Percentiles rank a stretch among this genome's conserved stretches.
These are phyloP conservation scores for Slavum lentiscoides DNA, from an alignment of 2,888 invertebrate genomes.

Conservation along the genomic window DNA sequence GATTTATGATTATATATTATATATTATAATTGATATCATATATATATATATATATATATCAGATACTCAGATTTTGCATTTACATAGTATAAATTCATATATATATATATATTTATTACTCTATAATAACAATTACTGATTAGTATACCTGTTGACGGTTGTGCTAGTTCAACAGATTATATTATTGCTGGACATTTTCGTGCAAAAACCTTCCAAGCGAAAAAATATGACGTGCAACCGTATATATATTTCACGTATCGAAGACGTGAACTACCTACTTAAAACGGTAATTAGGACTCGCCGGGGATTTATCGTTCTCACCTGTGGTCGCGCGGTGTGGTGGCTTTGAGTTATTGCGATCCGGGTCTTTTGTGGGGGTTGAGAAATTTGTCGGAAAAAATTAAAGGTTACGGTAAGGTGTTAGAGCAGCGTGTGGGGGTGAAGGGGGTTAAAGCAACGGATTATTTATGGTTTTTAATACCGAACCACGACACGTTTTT, in stretches of 20 bases:
- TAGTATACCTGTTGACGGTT: too few species aligned
- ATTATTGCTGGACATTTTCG: too few species aligned
- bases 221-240: neutral
- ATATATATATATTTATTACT: too few species aligned
- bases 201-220: neutral
- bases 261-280: conserved; percentile 42
- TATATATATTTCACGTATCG: conserved; percentile 21
- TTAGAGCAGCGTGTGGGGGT: too few species aligned
- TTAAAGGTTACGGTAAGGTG: conserved; percentile 27
- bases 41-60: too few species aligned
- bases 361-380: conserved; percentile 2
- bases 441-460: conserved; percentile 18
- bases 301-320: conserved; percentile 46
- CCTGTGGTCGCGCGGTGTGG: conserved; percentile 32
- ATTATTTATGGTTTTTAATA: conserved; percentile 53
- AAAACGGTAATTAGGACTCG: conserved; percentile 46
- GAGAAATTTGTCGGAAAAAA: conserved; percentile 37
- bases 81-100: too few species aligned
- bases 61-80: too few species aligned
- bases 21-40: too few species aligned
- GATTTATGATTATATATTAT: too few species aligned
- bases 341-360: conserved; percentile 34
- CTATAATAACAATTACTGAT: too few species aligned
- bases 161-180: too few species aligned
- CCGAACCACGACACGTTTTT: conserved; percentile 44